These are phyloP conservation scores for Crocuta crocuta DNA, from an alignment of 2,113 vertebrate genomes.

Conservation along the genomic window DNA sequence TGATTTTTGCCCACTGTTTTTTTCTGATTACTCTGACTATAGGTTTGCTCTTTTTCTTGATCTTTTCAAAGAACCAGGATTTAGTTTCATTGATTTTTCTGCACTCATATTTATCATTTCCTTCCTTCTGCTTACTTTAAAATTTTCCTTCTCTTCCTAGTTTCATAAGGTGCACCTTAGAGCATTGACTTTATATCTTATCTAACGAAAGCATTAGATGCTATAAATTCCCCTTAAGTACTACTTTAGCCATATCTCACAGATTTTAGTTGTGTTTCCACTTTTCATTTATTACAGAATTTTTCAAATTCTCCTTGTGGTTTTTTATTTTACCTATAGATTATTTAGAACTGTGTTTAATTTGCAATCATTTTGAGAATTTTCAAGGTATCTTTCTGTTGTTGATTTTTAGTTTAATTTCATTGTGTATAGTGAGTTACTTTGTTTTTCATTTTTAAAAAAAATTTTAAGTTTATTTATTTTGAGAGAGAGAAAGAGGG, in stretches of 20 bases:
- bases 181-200: constrained; percentile 24
- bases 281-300: not conserved
- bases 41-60: not conserved
- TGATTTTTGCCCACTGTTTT: not conserved
- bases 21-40: not conserved
- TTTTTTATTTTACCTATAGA: not conserved
- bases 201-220: not conserved
- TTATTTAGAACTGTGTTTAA: constrained; percentile 26
- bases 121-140: not conserved
- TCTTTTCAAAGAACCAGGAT: not conserved
- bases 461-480: no score
- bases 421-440: not conserved
- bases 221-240: not conserved
- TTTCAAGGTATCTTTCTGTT: not conserved
- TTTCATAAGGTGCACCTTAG: not conserved
- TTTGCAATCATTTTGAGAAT: constrained; percentile 29
- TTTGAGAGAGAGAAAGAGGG: no score
- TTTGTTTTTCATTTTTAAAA: not conserved
- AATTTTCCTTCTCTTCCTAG: not conserved
- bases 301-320: not conserved
- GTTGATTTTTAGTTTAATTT: constrained; percentile 20
- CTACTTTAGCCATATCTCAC: not conserved
- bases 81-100: constrained; percentile 8
- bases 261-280: constrained; percentile 1
- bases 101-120: not conserved